phyloP scores from a whole-genome alignment of 2,113 vertebrate genomes.

The Psittacula cyanocephala region DNA sequence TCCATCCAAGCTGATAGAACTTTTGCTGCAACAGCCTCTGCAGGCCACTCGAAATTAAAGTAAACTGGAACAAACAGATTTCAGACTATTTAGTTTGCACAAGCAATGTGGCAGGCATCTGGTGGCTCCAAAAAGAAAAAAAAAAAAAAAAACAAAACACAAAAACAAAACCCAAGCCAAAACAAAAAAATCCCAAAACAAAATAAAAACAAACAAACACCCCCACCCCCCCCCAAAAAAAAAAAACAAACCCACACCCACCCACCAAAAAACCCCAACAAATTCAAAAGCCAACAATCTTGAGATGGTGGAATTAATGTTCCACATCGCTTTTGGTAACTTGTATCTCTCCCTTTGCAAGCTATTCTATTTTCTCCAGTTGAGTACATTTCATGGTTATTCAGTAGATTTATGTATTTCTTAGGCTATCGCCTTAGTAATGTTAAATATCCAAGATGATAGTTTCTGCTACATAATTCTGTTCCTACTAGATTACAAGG shows the following conservation, averaged over 20 bases:
- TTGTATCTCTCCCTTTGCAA: conserved; percentile 16
- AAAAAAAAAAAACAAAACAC: too few relatives aligned
- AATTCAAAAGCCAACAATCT: background rate
- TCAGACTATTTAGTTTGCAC: background rate
- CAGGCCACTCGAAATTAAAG: background rate
- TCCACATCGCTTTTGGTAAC: conserved; percentile 30
- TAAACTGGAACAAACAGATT: conserved; percentile 18
- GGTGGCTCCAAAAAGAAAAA: background rate
- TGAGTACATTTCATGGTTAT: background rate
- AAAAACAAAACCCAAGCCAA: too few relatives aligned
- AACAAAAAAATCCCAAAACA: too few relatives aligned
- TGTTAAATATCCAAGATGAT: background rate
- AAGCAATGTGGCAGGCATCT: background rate
- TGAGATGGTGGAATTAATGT: conserved; percentile 16
- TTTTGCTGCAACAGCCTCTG: background rate
- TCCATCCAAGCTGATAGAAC: background rate
- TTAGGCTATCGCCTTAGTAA: conserved; percentile 1
- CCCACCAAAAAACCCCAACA: too few relatives aligned
- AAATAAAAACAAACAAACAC: too few relatives aligned
- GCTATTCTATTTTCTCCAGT: background rate
- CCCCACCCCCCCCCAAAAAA: too few relatives aligned
- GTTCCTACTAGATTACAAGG: background rate
- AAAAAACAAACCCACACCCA: too few relatives aligned
- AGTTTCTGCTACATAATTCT: conserved; percentile 20
- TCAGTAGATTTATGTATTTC: conserved; percentile 2